Conservation (phyloP, 2,797 vertebrate species). For the Protosalanx chinensis region DNA sequence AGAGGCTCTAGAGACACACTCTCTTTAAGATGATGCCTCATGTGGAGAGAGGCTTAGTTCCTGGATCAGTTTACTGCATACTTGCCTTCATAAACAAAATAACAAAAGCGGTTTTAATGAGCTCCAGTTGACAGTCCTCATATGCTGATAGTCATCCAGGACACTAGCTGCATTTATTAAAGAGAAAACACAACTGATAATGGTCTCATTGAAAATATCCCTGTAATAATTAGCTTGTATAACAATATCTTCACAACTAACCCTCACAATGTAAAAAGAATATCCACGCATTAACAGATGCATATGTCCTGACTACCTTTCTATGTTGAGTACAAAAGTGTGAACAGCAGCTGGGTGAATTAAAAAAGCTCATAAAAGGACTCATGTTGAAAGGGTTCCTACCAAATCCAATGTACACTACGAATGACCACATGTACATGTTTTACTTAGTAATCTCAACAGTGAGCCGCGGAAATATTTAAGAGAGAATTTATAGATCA, state of each 20-base stretch:
- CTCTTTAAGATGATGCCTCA: constrained; percentile 44
- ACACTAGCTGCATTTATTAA: constrained; percentile 28
- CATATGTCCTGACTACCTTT: constrained; percentile 17
- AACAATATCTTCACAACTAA: constrained; percentile 9
- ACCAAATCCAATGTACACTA: too few relatives aligned
- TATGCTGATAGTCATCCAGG: constrained; percentile 37
- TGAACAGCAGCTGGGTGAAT: constrained; percentile 28
- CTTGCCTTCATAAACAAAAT: constrained; percentile 50
- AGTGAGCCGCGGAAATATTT: not conserved
- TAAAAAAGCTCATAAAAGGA: too few relatives aligned
- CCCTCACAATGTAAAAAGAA: constrained; percentile 24
- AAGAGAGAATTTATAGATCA: not conserved
- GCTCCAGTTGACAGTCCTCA: constrained; percentile 36
- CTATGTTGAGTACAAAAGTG: constrained; percentile 25
- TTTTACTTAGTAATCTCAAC: too few relatives aligned
- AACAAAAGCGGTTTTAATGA: constrained; percentile 42
- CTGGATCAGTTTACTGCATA: constrained; percentile 46
- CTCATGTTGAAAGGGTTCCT: too few relatives aligned
- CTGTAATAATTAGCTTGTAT: constrained; percentile 28
- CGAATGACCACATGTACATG: too few relatives aligned
- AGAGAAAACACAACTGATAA: constrained; percentile 14
- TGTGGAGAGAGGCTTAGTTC: constrained; percentile 30
- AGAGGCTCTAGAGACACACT: constrained; percentile 20
- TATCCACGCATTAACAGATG: constrained; percentile 22
- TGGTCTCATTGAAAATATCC: constrained; percentile 53